Conservation (phyloP, 1,140 invertebrate genomes). For the Cyphomyrmex costatus region DNA sequence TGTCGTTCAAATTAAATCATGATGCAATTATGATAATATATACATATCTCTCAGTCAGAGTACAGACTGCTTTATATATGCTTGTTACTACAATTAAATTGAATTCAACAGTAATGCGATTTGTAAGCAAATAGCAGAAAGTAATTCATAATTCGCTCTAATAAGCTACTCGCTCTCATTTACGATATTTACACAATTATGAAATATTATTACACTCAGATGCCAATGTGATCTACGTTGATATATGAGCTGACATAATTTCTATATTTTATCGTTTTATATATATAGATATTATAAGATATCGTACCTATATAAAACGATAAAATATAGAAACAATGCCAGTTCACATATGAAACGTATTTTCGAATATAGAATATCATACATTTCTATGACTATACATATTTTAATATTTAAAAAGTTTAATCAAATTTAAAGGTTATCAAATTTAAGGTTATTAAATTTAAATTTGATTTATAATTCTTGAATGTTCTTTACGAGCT, state of each 20-base stretch:
- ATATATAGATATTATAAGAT: too few relatives aligned
- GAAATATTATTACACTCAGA: neutral
- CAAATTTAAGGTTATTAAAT: neutral
- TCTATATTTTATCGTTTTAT: neutral
- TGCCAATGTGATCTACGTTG: neutral
- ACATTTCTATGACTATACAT: neutral
- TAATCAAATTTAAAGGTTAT: neutral
- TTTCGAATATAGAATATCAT: neutral
- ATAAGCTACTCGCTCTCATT: conserved; percentile 26
- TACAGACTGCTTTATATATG: conserved; percentile 21
- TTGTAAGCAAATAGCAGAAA: conserved; percentile 33
- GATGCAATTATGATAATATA: conserved; percentile 34
- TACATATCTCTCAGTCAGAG: neutral
- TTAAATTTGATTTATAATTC: neutral
- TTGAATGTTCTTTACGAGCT: neutral
- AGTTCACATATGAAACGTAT: neutral
- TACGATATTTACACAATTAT: conserved; percentile 31
- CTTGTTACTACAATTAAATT: conserved; percentile 39
- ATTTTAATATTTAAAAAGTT: neutral
- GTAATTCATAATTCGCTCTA: conserved; percentile 31
- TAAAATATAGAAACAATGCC: neutral
- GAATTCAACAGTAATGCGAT: conserved; percentile 28
- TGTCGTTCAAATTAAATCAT: conserved; percentile 51
- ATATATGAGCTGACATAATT: neutral
- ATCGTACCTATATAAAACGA: too few relatives aligned